Evolutionary conservation across 2,888 invertebrate species (phyloP).

Genomic region (Ceriagrion tenellum): DNA sequence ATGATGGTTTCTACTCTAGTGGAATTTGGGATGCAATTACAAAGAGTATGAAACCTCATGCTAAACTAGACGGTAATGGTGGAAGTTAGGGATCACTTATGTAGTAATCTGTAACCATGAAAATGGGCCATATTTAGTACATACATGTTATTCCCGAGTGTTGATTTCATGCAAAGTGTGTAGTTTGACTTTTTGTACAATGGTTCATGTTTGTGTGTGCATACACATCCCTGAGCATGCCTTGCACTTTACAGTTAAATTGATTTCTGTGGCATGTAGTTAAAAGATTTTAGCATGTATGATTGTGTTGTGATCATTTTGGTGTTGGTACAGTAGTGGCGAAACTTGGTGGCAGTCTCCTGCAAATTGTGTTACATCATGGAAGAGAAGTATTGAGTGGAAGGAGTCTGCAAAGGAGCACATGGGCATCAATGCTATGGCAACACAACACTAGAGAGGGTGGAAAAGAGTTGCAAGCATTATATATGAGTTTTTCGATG

Average conservation of each 20-base stretch:
- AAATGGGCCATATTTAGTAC: background rate
- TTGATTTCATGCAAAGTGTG: background rate
- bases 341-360: too few species aligned
- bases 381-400: too few species aligned
- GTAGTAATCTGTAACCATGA: background rate
- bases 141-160: background rate
- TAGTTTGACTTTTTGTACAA: background rate
- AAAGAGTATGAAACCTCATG: too few species aligned
- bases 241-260: background rate
- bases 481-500: too few species aligned
- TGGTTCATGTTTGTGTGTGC: background rate
- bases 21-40: too few species aligned
- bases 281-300: background rate
- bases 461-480: too few species aligned
- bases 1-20: too few species aligned
- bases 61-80: too few species aligned
- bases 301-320: background rate
- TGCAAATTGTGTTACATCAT: too few species aligned
- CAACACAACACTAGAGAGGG: too few species aligned
- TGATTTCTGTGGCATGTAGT: background rate
- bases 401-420: too few species aligned
- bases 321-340: background rate
- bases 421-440: too few species aligned
- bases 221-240: constrained; percentile 21
- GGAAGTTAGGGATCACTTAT: background rate